Evolutionary conservation across 2,888 invertebrate species (phyloP), one percentile per base, ranked within the genome.

Genomic region (Drosophila neutralis): DNA sequence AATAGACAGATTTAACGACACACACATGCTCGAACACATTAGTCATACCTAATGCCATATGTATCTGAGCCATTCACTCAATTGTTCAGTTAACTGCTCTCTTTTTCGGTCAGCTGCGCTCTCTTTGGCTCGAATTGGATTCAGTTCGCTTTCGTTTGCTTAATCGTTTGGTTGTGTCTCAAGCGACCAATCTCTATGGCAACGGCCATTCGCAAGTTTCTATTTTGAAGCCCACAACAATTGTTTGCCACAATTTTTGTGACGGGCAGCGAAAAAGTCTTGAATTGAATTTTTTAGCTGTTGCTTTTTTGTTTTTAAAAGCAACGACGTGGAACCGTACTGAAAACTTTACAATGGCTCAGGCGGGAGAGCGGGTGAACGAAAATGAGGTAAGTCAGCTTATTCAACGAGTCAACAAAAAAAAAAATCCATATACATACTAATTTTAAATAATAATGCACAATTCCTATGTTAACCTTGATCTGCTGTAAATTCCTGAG

Each of bases 161-260:
- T 82, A 83, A 83, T 87, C 90, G 92, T 90, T 89, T 80, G 87
- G 92, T 92, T 91, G 93, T 91, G 87, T 82, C 67, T 69, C 80
- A 58, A 42, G 68, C 67, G 59, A 52, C 66, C 70, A 77, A 79
- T 86, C 70, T 69, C 90, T 77, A 89, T 87, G 83, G 73, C 81
- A 77, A 89, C 78, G 69, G 38, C 54, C 6, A 65, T 35, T 57
- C 49, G 60, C 53, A 68, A 73, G 62, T 61, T 73, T 27, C 7
- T 38, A 61, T n/a, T 45, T 35, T 27, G 29, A 48, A 24, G 45
- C 45, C 45, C 52, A 18, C 29, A 73, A 77, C 73, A 72, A 68
- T 64, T 85, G 60, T 65, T 59, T 54, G 60, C 42, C 49, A 35
- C 61, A 51, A 68, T 40, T 65, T 40, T 29, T 35, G 45, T 21